Evolutionary conservation across 1,140 invertebrate genomes (phyloP).

Genomic region (Thaumatotibia leucotreta): DNA sequence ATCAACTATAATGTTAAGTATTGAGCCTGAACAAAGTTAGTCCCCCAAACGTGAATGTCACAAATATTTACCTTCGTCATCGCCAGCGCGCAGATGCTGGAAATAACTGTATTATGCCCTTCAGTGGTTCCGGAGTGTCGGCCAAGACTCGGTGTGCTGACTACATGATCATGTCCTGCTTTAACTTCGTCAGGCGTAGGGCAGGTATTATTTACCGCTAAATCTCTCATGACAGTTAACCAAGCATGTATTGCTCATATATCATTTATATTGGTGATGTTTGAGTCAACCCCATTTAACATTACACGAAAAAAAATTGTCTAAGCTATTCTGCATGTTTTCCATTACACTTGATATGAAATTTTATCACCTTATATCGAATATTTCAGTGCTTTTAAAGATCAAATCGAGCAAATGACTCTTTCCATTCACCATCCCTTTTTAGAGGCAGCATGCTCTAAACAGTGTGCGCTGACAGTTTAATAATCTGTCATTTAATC

Average conservation of each 20-base stretch:
- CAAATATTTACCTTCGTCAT: conserved; percentile 51
- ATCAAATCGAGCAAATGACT: background rate
- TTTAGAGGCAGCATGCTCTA: conserved; percentile 70
- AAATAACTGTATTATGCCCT: conserved; percentile 74
- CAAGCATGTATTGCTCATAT: conserved; percentile 65
- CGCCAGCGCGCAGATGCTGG: conserved; percentile 38
- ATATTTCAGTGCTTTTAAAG: background rate
- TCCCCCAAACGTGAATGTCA: background rate
- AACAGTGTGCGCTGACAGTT: conserved; percentile 70
- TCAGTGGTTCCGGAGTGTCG: conserved; percentile 68
- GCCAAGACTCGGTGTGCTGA: conserved; percentile 69
- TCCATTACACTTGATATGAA: background rate
- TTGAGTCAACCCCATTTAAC: background rate
- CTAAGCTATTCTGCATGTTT: background rate
- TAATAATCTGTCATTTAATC: conserved; percentile 35
- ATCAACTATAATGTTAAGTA: background rate
- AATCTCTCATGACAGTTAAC: conserved; percentile 74
- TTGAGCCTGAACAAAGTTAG: background rate
- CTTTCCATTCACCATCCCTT: background rate
- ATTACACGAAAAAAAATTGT: background rate
- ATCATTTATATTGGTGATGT: conserved; percentile 22
- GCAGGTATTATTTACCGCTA: conserved; percentile 48
- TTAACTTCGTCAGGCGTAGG: conserved; percentile 64
- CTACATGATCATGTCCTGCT: conserved; percentile 32
- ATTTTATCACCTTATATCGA: background rate